Conservation (phyloP, 2,113 vertebrate species). For the Lepus americanus region DNA sequence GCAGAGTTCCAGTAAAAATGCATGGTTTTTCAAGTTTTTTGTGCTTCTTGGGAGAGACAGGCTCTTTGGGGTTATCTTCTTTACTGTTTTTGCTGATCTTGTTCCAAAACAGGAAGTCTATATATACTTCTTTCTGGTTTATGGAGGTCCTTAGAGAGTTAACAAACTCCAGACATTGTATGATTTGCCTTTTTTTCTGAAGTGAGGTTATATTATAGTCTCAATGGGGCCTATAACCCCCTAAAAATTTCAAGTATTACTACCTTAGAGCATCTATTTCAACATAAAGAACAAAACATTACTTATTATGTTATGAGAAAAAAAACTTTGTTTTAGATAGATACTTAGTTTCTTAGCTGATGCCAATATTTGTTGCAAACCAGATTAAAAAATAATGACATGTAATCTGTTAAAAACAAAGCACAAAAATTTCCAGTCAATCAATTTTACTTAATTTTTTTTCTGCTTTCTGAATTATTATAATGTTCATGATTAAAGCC, state of each 20-base stretch:
- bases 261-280: background rate
- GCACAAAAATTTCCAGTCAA: background rate
- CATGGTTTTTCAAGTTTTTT: background rate
- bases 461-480: background rate
- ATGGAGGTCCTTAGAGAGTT: background rate
- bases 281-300: background rate
- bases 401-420: slow-evolving; percentile 23
- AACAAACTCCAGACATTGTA: background rate
- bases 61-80: background rate
- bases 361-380: background rate
- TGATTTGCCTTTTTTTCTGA: background rate
- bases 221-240: background rate
- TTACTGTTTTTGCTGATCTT: background rate
- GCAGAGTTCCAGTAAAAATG: background rate
- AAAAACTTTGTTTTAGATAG: background rate
- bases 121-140: slow-evolving; percentile 1
- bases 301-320: background rate
- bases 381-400: background rate
- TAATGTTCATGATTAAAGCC: slow-evolving; percentile 18
- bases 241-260: background rate
- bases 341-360: background rate
- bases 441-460: slow-evolving; percentile 43
- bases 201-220: background rate
- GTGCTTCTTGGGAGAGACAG: background rate
- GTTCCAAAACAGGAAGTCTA: background rate